Base-by-base conservation (phyloP, 2,113 vertebrate species). In the Pituophis catenifer region DNA sequence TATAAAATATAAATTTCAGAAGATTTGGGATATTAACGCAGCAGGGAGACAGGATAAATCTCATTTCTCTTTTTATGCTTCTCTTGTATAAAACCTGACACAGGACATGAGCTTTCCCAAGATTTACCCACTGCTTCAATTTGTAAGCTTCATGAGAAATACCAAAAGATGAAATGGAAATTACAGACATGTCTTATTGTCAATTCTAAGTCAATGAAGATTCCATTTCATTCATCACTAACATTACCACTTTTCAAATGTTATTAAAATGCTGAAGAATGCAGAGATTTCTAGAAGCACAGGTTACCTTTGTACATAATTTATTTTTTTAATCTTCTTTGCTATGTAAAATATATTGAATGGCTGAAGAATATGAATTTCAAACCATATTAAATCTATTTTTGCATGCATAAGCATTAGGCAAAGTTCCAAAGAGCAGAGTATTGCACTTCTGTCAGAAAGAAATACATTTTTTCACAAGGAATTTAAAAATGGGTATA, bases 281-380 rank as follows among this genome's bases (percentile, higher is more conserved):
- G 94, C 94, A 91, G 90, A 59, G 95, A 94, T 96, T 97, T 97
- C 62, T 95, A 96, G 94, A 97, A 98, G 97, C 97, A 98, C 97
- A 97, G 94, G 29, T 97, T 96, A 96, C 91, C 97, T 97, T 97
- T 98, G 94, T 98, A 97, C 33, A 95, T 97, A 97, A 94, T 93
- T 97, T 97, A 94, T 89, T 55, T 54, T 89, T 87, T 50, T n/a
- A 54, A 52, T 52, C 21, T 86, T 62, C 94, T 92, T 94, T 95
- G 95, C 90, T 94, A 94, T 95, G 94, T 55, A 58, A 93, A 65
- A 93, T 90, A 96, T 96, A 95, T 95, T 55, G 92, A 57, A 93
- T 93, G 95, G 91, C 57, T 93, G 50, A 94, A 91, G 13, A 93
- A 94, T 93, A 95, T 96, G 95, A 55, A 95, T 96, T 97, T 98